Base-by-base conservation (phyloP, 2,888 invertebrate species). In the Harpalus rubripes region DNA sequence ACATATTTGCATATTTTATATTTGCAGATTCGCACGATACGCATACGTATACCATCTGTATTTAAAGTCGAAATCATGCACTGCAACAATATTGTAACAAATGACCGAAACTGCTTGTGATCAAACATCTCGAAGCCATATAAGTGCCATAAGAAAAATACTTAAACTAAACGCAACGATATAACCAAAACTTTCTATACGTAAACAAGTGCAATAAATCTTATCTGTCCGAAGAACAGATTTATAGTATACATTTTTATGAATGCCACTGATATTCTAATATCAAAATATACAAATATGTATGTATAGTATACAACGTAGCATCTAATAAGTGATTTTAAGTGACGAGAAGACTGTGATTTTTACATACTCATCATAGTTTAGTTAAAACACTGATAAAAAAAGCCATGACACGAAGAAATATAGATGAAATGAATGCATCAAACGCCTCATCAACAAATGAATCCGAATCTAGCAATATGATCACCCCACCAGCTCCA, bases 401-500 rank as follows among this genome's bases (percentile, higher is more conserved):
- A 2, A 52, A 52, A 8, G 32, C 61, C 80, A 91, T 91, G 91
- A 91, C 91, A 85, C 89, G 91, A 86, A 89, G 90, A 83, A 90
- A 89, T 87, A 89, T 91, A 84, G 90, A 91, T 85, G 89, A 90
- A 83, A 87, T 89, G 87, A 89, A 90, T 84, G 87, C 88, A 79
- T 88, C 86, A 82, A 88, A 89, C 86, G 88, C 90, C 59, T 90
- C 91, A 79, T 89, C 88, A 7, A 87, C 87, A 78, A 88, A 89
- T 88, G 88, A 90, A 83, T 86, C 87, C 26, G 89, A 89, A 81
- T 89, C 88, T 18, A 88, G 88, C 78, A 83, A 86, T 26, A 90
- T 91, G 89, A 90, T 93, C 92, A 91, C 92, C 89, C 90, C 92
- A 90, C 90, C 91, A 87, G 90, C 91, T 90, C 88, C 91, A 89